These are phyloP conservation scores for Ochotona princeps DNA, from an alignment of 2,113 vertebrate species.

Conservation along the genomic window DNA sequence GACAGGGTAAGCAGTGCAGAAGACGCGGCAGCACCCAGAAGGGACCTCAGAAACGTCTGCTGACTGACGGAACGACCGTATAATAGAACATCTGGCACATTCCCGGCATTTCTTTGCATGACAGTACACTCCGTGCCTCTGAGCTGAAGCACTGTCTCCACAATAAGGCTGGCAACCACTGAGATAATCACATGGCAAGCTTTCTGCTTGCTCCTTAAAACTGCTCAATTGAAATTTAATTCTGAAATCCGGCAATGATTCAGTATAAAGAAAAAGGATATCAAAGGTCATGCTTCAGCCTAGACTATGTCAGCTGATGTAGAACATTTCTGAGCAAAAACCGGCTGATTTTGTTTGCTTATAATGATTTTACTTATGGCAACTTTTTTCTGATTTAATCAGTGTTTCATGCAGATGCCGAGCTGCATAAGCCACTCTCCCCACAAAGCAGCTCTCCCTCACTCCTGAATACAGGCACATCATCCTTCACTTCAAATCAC, in stretches of 20 bases:
- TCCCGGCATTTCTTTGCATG: conserved; percentile 34
- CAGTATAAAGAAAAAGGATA: conserved; percentile 73
- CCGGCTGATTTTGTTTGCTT: background rate
- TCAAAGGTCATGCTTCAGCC: conserved; percentile 47
- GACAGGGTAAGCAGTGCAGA: background rate
- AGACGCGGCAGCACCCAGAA: background rate
- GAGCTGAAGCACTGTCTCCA: conserved; percentile 44
- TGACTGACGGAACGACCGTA: background rate
- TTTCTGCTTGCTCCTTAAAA: conserved; percentile 77
- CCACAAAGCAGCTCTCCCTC: background rate
- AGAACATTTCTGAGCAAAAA: conserved; percentile 43
- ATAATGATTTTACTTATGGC: background rate
- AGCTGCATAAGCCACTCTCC: background rate
- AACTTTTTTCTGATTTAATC: background rate
- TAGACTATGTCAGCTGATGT: conserved; percentile 14
- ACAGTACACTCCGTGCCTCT: conserved; percentile 50
- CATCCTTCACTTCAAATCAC: background rate
- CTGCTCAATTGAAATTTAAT: conserved; percentile 82
- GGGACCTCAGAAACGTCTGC: background rate
- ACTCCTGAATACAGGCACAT: background rate
- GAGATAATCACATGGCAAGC: conserved; percentile 74
- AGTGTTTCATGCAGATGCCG: background rate
- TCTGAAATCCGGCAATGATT: conserved; percentile 77
- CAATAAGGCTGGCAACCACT: conserved; percentile 71
- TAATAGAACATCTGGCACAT: background rate